Evolutionary conservation across 2,113 vertebrate species (phyloP), one percentile per base, ranked within the genome.

Genomic region (Albula goreensis): DNA sequence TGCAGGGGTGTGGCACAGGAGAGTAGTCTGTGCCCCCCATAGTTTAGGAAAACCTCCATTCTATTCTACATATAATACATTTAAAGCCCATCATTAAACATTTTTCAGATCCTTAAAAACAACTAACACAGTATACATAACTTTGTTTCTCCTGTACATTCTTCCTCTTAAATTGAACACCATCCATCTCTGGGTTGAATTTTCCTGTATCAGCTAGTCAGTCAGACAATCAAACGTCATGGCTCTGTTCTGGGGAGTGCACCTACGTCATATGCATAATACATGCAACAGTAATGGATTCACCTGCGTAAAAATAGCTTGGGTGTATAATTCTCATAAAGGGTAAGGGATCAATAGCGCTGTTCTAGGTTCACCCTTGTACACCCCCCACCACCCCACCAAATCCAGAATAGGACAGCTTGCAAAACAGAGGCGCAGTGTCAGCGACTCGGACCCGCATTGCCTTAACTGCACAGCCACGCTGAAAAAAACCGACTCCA

Each of bases 251-350:
- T 85, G 89, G 89, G 31, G 31, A 41, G 31, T 90, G 90, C 85
- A 91, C 57, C 92, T 93, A 94, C 93, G 92, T 94, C 94, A 94
- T 86, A 80, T n/a, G 79, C 87, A 90, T 91, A 91, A 92, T 93
- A 91, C 90, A 84, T 91, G 90, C 82, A 83, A 89, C 91, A 92
- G 91, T 93, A 91, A 80, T 88, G 92, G 93, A 92, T 94, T 88
- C 91, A 93, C 92, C 85, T 90, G 89, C 88, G 87, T 91, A 93
- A 94, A 94, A 95, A 95, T 95, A 95, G 94, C 93, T 90, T 89
- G 87, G 91, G 88, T 83, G 88, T 93, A 92, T 94, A 91, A 92
- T 93, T 94, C 92, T 95, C 89, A 91, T 92, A 92, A 93, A 88
- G 83, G 90, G 86, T 88, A 86, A 85, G 78, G 70, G 92, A 96